Evolutionary conservation across 92 coral and sea anemone species (phyloP), one percentile per base, ranked within the genome.

Genomic region (Hydrozoanthus gracilis): DNA sequence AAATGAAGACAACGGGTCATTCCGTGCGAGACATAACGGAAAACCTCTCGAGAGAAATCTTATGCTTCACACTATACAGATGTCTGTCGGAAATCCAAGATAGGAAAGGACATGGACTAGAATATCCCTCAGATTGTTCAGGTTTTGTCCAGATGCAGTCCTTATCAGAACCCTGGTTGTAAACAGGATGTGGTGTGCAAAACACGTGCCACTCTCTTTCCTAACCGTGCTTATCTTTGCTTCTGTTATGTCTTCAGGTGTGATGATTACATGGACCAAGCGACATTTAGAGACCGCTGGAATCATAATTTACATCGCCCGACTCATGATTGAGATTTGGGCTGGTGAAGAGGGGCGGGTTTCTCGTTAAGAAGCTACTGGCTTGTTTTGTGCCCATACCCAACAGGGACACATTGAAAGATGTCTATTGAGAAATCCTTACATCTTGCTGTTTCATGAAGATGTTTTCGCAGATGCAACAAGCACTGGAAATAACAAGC

Each of bases 231-330:
- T 80, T 80, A 80, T 80, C 85, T 80, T 65, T 49, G 44, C 62
- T 65, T 45, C 69, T 80, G 73, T 80, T 80, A 60, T 80, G 85
- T 80, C 85, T 80, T 80, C 75, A 80, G 85, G 85, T 80, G 85
- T 80, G 17, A 80, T 80, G 46, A 46, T 44, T 49, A 80, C 39
- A 18, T 64, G 17, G 58, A 27, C 85, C 58, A 65, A 65, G 73
- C 50, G 56, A 77, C 82, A 77, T 52, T 77, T 77, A 18, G 56
- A 35, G 69, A 54, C 47, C 51, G 48, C 60, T 44, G 55, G 52
- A 80, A 48, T 17, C 74, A 47, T 80, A 80, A 48, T 66, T 80
- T 80, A 80, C 85, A 62, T 80, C 85, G 58, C 85, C 12, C 64
- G 69, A 50, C 20, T 65, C 48, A 64, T 15, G 75, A 80, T 66